Evolutionary conservation across 2,113 vertebrate species (phyloP).

Genomic region (Murina feae): DNA sequence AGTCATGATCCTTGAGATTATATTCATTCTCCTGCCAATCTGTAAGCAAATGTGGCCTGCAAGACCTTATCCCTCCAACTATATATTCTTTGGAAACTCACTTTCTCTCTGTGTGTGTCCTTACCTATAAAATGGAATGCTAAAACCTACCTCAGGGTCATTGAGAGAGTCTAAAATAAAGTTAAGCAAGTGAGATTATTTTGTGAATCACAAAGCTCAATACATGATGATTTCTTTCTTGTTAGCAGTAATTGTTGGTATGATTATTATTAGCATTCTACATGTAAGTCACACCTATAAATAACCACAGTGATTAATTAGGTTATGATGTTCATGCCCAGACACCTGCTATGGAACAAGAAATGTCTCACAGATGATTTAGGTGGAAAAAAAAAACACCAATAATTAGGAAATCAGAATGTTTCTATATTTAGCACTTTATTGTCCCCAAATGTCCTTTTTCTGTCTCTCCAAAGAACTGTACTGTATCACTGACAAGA

Average conservation of each 20-base stretch:
- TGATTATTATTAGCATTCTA: conserved; percentile 19
- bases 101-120: background rate
- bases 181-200: conserved; percentile 25
- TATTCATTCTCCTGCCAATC: background rate
- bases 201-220: conserved; percentile 12
- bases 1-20: background rate
- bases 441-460: conserved; percentile 11
- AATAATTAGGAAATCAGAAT: conserved; percentile 21
- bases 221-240: background rate
- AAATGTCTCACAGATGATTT: conserved; percentile 35
- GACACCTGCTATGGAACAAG: conserved; percentile 23
- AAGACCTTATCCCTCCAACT: background rate
- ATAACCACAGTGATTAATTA: conserved; percentile 39
- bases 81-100: background rate
- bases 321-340: background rate
- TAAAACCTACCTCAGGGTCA: background rate
- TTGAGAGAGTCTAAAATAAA: background rate
- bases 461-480: conserved; percentile 7
- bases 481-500: background rate
- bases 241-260: background rate
- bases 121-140: background rate
- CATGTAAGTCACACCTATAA: background rate
- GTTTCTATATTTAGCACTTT: conserved; percentile 45
- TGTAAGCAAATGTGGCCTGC: background rate
- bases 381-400: background rate